Base-by-base conservation (phyloP, 2,797 vertebrate species). In the Bryconaethiops microstoma region DNA sequence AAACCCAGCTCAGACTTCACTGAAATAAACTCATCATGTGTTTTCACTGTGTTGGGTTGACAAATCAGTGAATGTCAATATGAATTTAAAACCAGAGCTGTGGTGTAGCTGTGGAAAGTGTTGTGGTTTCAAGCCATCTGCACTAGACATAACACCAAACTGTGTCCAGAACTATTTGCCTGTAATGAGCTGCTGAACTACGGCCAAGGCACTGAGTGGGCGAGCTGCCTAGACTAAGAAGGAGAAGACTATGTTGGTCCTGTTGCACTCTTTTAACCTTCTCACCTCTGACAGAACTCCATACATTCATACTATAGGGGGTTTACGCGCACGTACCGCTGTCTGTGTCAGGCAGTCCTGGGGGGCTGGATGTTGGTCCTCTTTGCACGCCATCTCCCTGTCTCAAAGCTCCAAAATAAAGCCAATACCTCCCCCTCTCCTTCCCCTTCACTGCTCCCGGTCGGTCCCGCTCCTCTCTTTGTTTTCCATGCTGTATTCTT, bases 381-480 rank as follows among this genome's bases (percentile, higher is more conserved):
- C 92, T 91, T 89, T 92, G 86, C 92, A 90, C 92, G 90, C 95
- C 96, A 95, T 96, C 94, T 82, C 91, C 93, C 90, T 92, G 89
- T 77, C 14, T 45, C 7, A 40, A 12, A 68, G 1, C 86, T 55
- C 85, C 90, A 82, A 87, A 91, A 89, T 8, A 48, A 16, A 23
- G 55, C 6, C 25, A 7, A 50, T 69, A 69, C 57, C 74, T 29
- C 52, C 63, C 23, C 12, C 42, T 57, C 35, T 12, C 13, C 54
- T 74, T 17, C 62, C 19, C 25, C 57, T 19, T 19, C 29, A 74
- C 73, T 73, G 54, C n/a, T 73, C 79, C 57, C 45, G 35, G 60
- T 7, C 57, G 76, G 63, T 78, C 59, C 70, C 45, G 10, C 70
- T 19, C 57, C 69, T 81, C 59, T 60, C 77, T 77, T 55, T 82